These are phyloP conservation scores for Trissolcus brochymenae DNA, from an alignment of 2,888 invertebrate genomes.

Conservation along the genomic window DNA sequence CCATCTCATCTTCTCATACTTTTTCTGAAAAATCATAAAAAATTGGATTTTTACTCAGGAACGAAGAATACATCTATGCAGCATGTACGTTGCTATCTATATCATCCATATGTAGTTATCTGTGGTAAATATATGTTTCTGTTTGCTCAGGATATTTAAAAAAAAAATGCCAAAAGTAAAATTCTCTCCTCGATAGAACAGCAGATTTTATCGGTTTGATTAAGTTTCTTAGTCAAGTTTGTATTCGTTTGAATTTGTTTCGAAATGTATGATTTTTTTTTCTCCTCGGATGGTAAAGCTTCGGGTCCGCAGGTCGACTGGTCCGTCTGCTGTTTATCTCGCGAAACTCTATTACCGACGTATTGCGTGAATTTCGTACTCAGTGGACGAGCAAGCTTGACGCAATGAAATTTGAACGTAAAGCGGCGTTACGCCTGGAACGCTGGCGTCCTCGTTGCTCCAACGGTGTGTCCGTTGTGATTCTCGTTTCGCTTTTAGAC, in stretches of 20 bases:
- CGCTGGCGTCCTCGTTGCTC: conserved; percentile 35
- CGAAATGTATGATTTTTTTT: conserved; percentile 10
- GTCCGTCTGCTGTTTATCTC: conserved; percentile 67
- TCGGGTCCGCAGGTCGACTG: conserved; percentile 17
- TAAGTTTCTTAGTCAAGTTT: no score
- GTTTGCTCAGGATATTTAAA: not conserved
- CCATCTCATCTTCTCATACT: no score
- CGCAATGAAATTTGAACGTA: conserved; percentile 73
- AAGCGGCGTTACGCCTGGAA: conserved; percentile 61
- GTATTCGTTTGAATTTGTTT: conserved; percentile 7
- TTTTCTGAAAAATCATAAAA: no score
- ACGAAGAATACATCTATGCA: no score
- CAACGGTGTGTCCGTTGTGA: not conserved
- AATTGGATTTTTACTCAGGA: no score
- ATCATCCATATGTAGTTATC: no score
- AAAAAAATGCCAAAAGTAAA: not conserved
- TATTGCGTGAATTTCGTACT: conserved; percentile 64
- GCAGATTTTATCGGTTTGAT: not conserved
- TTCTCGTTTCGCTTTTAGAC: conserved; percentile 29
- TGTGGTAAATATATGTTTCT: no score
- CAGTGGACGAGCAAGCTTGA: conserved; percentile 63
- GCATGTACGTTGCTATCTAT: no score
- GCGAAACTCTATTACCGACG: conserved; percentile 74
- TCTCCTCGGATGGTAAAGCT: conserved; percentile 51
- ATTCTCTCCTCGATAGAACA: not conserved